Percentiles rank a stretch among this genome's conserved stretches.
Conservation (phyloP, 2,113 vertebrate species). For the Pseudonaja textilis region DNA sequence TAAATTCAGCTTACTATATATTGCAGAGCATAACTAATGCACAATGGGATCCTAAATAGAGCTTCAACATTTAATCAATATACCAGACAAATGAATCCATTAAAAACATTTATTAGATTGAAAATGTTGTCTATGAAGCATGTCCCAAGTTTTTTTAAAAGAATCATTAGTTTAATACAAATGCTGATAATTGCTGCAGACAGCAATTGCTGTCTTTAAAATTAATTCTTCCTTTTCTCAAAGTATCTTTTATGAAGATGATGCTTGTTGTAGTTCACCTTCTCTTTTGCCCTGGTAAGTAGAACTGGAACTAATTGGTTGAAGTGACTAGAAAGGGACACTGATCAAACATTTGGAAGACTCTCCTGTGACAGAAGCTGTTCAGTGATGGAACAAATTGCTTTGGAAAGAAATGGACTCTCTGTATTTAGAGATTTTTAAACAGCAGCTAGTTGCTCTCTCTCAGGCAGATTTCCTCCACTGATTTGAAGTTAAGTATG, state of each 20-base stretch:
- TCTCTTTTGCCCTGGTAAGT: background rate
- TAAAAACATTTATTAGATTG: background rate
- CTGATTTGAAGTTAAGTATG: background rate
- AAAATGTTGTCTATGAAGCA: background rate
- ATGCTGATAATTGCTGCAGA: background rate
- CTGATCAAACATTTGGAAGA: background rate
- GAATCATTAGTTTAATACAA: background rate
- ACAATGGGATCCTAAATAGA: background rate
- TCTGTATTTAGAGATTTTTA: background rate
- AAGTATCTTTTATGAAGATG: background rate
- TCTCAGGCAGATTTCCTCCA: background rate
- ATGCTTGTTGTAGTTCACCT: background rate
- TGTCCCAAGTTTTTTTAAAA: background rate
- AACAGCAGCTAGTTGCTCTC: background rate
- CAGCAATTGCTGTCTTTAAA: background rate
- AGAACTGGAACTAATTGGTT: background rate
- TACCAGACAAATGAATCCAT: background rate
- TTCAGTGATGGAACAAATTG: background rate
- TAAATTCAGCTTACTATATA: background rate
- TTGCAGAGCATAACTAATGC: background rate
- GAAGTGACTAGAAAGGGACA: background rate
- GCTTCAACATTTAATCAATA: background rate
- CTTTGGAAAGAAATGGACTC: background rate
- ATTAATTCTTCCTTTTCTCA: background rate
- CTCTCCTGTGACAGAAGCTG: background rate